These are phyloP conservation scores for Melipona quadrifasciata DNA, from an alignment of 1,140 invertebrate genomes.

Conservation along the genomic window DNA sequence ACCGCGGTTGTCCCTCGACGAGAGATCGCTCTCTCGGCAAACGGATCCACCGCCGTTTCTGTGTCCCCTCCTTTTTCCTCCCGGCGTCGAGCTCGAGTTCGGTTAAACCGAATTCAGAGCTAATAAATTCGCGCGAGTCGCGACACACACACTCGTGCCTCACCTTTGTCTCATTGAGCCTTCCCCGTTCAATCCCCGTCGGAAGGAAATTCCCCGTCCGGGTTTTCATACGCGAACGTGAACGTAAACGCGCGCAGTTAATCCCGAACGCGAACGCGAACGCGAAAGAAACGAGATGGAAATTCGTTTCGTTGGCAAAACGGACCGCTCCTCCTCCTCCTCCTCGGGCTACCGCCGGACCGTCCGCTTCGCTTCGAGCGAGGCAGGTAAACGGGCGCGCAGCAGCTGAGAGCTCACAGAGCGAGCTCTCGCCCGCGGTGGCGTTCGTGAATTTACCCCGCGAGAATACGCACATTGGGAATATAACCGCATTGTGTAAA, in stretches of 20 bases:
- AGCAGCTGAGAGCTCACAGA: neutral
- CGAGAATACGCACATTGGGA: constrained; percentile 39
- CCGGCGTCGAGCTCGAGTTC: neutral
- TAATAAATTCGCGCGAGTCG: neutral
- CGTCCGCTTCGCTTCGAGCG: no score
- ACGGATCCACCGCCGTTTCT: constrained; percentile 19
- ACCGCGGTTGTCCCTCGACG: constrained; percentile 23
- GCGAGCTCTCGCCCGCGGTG: neutral
- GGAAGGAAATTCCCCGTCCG: no score
- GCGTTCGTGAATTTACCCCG: constrained; percentile 43
- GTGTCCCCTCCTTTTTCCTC: constrained; percentile 29
- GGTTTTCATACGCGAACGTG: no score
- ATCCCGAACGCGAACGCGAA: no score
- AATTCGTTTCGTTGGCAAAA: no score
- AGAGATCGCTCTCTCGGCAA: neutral
- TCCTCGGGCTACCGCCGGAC: no score
- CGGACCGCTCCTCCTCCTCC: no score
- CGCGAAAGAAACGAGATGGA: no score
- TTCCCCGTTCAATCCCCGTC: no score
- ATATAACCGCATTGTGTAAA: constrained; percentile 60
- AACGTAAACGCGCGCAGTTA: no score
- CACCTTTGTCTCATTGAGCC: no score
- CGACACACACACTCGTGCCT: neutral
- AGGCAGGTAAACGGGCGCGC: no score
- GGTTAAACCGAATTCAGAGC: neutral